Base-by-base conservation (phyloP, 2,888 invertebrate species). In the Boloria selene region DNA sequence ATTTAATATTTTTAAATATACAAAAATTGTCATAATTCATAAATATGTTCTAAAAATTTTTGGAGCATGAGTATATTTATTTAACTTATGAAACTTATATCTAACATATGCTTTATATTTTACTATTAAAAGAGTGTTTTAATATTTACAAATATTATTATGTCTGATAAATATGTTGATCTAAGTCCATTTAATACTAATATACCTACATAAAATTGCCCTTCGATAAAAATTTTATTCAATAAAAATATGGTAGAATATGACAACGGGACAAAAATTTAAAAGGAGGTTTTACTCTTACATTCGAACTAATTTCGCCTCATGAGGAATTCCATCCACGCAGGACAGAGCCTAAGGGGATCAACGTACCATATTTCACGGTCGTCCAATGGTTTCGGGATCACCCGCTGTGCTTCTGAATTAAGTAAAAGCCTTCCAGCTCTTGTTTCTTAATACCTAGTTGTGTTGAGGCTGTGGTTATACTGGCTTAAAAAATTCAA, bases 341-440 rank as follows among this genome's bases (percentile, higher is more conserved):
- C 90, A 83, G 87, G 85, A 85, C 83, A 81, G 75, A 77, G 85
- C 90, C 90, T 79, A 65, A 79, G 90, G 92, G 84, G 81, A 82
- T 82, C 84, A 79, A 76, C 80, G 86, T 82, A 85, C 91, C 89
- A 92, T 92, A 92, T 91, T 92, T 92, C 90, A 92, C 90, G 85
- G 79, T 81, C 64, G 79, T 81, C 83, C 77, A 77, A 87, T 85
- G 87, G 85, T 87, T 91, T 87, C 78, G 90, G 90, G 92, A 92
- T 94, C 94, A 92, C 94, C 94, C 93, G 94, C 94, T 94, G 94
- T 93, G 94, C 94, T 94, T 93, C 94, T 94, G 94, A 94, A 94
- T 94, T 94, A 94, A 94, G 94, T 94, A 94, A 93, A 94, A 94
- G 93, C 94, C 94, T 94, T 91, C 93, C 93, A 94, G 94, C 94